phyloP scores from a whole-genome alignment of 2,113 vertebrate species.

The Lichenostomus cassidix region DNA sequence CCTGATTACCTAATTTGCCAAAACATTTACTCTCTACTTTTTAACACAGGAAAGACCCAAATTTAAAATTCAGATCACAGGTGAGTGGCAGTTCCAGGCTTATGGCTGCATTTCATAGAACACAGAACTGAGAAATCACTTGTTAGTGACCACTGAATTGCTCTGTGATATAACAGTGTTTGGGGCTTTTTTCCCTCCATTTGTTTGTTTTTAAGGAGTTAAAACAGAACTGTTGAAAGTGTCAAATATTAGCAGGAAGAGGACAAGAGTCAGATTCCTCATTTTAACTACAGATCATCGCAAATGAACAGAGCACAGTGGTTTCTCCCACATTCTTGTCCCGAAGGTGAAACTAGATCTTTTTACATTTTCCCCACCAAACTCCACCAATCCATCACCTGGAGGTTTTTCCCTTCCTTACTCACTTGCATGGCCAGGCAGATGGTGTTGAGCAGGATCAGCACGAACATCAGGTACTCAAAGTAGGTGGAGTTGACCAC shows the following conservation, averaged over 20 bases:
- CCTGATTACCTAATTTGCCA: not conserved
- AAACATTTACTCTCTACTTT: not conserved
- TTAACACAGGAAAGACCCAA: not conserved
- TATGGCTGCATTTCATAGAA: not conserved
- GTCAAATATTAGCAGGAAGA: not conserved
- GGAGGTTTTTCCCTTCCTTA: not conserved
- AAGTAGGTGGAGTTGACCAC: slow-evolving; percentile 99
- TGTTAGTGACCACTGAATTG: not conserved
- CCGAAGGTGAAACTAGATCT: not conserved
- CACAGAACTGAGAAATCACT: not conserved
- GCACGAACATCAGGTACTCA: slow-evolving; percentile 98
- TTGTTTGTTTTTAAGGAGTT: not conserved
- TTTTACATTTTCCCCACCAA: not conserved
- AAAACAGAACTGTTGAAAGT: not conserved
- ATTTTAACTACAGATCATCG: not conserved
- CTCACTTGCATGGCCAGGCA: slow-evolving; percentile 99
- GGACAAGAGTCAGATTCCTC: not conserved
- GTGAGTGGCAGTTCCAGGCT: not conserved
- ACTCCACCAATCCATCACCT: not conserved
- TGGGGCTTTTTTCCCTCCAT: not conserved
- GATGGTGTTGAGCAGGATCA: slow-evolving; percentile 99
- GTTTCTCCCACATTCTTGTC: not conserved
- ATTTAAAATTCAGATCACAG: not conserved
- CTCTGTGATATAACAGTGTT: not conserved
- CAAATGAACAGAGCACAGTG: not conserved